Base-by-base conservation (phyloP, 1,140 invertebrate genomes). In the Leptoteleia sp. region DNA sequence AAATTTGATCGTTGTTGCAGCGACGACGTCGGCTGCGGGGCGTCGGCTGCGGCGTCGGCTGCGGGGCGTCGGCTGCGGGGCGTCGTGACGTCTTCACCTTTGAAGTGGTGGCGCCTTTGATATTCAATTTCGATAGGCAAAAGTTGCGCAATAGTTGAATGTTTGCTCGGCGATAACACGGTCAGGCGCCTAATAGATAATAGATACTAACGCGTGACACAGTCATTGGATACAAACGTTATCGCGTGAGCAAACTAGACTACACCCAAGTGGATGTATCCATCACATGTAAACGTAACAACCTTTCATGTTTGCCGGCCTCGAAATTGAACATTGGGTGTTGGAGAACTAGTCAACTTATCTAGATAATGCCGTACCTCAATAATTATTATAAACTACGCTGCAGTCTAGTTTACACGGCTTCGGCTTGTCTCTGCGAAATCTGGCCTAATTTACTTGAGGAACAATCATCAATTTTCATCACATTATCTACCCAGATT, bases 241-340 rank as follows among this genome's bases (percentile, higher is more conserved):
- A 82, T 82, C 78, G 78, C 55, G 57, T 48, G 59, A 73, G 76
- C 47, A 81, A 83, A 83, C 76, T 67, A 50, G 64, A 67, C 75
- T 81, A 76, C 81, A 67, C 48, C 42, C 73, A 73, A 80, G 79
- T 81, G 82, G 79, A 83, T 79, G 67, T 85, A 83, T 84, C 80
- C 79, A 82, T 83, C 83, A 81, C 55, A 40, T 29, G 72, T 48
- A 57, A 76, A 70, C 67, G 55, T 61, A 67, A 70, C 64, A 64
- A 50, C 59, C 67, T 77, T 77, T 71, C 75, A 64, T 76, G 57
- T 67, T 64, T 65, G 68, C 67, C 75, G 50, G 62, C 59, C 62
- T 82, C 59, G 61, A 81, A 84, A 76, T 76, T 52, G 25, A 67
- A 62, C 71, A 72, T 50, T 75, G 38, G 27, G 15, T 68, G 73